These are phyloP conservation scores for Rambutsinella grinnellia DNA, from an alignment of 2,888 invertebrate species.

Conservation along the genomic window DNA sequence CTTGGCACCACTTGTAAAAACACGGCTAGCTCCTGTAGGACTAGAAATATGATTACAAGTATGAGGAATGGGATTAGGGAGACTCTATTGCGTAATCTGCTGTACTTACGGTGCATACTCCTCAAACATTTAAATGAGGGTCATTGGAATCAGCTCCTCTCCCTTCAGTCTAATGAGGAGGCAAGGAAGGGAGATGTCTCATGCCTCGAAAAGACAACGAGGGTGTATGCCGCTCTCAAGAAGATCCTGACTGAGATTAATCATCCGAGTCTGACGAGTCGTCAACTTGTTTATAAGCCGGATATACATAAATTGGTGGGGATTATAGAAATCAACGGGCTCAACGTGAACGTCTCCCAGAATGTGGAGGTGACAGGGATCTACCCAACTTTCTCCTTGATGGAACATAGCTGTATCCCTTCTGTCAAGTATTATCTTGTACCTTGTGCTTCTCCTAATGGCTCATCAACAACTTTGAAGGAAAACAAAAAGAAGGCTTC, in stretches of 20 bases:
- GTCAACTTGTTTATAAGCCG: constrained; percentile 55
- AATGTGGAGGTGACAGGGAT: constrained; percentile 55
- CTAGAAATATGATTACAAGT: constrained; percentile 30
- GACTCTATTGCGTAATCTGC: constrained; percentile 56
- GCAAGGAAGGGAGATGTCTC: constrained; percentile 69
- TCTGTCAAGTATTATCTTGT: constrained; percentile 58
- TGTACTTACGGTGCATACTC: constrained; percentile 75
- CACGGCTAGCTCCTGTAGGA: constrained; percentile 9
- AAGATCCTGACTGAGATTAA: constrained; percentile 49
- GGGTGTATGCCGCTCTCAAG: constrained; percentile 59
- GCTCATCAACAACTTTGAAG: background rate
- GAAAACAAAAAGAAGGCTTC: background rate
- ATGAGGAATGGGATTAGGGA: constrained; percentile 52
- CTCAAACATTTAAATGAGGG: constrained; percentile 74
- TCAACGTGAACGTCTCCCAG: constrained; percentile 53
- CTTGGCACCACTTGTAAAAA: constrained; percentile 54
- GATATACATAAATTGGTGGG: constrained; percentile 64
- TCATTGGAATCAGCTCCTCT: constrained; percentile 73
- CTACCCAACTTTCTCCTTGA: constrained; percentile 57
- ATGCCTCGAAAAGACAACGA: constrained; percentile 62
- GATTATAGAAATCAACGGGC: constrained; percentile 60
- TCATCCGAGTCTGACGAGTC: constrained; percentile 44
- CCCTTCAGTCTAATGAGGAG: constrained; percentile 76
- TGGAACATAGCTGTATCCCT: constrained; percentile 63
- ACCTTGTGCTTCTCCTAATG: constrained; percentile 66